A percentile compares a stretch with the other conserved stretches of the same genome.
Evolutionary conservation across 2,797 vertebrate genomes (phyloP).

Genomic region (Parauchenoglanis punctatus): DNA sequence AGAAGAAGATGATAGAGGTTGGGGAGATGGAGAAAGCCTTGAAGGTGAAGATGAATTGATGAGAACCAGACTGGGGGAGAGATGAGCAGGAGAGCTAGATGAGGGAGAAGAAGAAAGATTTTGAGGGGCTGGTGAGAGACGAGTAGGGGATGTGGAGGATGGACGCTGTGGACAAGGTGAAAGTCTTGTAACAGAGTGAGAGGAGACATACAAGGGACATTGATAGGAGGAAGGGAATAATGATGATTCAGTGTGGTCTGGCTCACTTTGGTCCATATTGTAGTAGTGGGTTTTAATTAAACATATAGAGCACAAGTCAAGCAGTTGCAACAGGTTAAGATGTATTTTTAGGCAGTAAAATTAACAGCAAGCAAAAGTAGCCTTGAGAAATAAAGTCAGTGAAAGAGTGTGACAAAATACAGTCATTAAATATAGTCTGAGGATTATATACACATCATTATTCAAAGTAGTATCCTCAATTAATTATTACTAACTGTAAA

Average conservation of each 20-base stretch:
- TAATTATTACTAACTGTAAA: not conserved
- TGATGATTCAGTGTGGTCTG: conserved; percentile 43
- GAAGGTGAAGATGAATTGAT: conserved; percentile 31
- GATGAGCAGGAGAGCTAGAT: conserved; percentile 26
- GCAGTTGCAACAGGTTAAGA: not conserved
- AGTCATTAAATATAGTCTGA: not conserved
- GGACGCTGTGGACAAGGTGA: conserved; percentile 29
- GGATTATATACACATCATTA: not conserved
- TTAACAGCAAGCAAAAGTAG: not conserved
- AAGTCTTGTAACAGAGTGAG: conserved; percentile 35
- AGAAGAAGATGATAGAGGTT: conserved; percentile 39
- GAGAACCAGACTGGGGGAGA: conserved; percentile 22
- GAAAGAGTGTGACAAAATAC: not conserved
- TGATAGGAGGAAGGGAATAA: conserved; percentile 48
- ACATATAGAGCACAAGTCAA: conserved; percentile 7
- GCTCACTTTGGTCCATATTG: conserved; percentile 69
- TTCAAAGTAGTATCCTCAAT: not conserved
- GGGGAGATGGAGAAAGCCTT: conserved; percentile 36
- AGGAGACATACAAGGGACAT: conserved; percentile 44
- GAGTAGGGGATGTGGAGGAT: conserved; percentile 48
- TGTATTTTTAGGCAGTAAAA: not conserved
- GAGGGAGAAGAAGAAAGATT: conserved; percentile 12
- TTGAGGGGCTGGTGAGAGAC: conserved; percentile 27
- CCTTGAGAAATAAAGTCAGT: not conserved
- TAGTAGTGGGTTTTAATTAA: conserved; percentile 9